Evolutionary conservation across 2,113 vertebrate genomes (phyloP).

Genomic region (Theristicus caerulescens): DNA sequence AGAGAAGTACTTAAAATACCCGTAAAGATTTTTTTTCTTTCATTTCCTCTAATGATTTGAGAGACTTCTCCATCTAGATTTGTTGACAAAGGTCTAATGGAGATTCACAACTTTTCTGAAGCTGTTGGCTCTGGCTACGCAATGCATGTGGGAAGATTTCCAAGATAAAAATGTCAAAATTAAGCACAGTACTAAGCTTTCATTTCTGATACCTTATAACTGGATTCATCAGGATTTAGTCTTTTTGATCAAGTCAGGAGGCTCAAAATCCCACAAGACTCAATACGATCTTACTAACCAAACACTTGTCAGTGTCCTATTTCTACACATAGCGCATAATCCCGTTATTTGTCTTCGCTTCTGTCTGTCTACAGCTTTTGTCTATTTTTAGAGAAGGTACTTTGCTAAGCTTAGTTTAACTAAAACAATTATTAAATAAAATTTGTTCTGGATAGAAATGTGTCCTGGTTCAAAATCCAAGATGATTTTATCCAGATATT

Average conservation of each 20-base stretch:
- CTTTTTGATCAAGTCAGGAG: constrained; percentile 12
- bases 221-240: constrained; percentile 46
- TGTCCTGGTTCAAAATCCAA: background rate
- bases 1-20: background rate
- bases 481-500: background rate
- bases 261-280: background rate
- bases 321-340: background rate
- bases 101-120: background rate
- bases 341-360: background rate
- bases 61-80: background rate
- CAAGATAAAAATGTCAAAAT: constrained; percentile 1
- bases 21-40: background rate
- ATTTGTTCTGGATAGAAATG: background rate
- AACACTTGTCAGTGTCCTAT: background rate
- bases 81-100: background rate
- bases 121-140: background rate
- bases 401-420: background rate
- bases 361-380: background rate
- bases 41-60: background rate
- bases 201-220: constrained; percentile 23
- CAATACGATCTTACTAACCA: background rate
- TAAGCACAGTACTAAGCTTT: constrained; percentile 37
- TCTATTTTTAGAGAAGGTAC: background rate
- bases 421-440: background rate
- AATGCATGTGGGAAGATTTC: background rate